A percentile compares a stretch with the other conserved stretches of the same genome.
phyloP scores from a whole-genome alignment of 2,888 invertebrate genomes.

The Mesorhabditis sp. region DNA sequence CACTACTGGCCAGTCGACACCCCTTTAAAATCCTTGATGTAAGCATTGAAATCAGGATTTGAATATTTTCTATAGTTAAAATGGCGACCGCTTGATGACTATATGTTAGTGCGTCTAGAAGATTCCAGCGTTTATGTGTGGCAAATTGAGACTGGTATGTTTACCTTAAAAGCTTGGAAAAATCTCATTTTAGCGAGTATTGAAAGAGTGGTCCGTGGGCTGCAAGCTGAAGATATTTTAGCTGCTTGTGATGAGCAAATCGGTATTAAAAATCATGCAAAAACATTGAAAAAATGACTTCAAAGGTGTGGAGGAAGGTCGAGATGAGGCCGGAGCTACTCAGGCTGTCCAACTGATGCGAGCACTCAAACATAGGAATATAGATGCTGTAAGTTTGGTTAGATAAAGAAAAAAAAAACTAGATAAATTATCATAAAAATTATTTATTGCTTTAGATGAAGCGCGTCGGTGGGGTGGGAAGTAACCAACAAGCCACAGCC shows the following conservation, averaged over 20 bases:
- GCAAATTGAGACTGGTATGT: constrained; percentile 91
- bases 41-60: background rate
- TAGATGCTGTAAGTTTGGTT: constrained; percentile 74
- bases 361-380: constrained; percentile 82
- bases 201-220: constrained; percentile 88
- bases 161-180: constrained; percentile 63
- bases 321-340: constrained; percentile 74
- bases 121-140: constrained; percentile 97
- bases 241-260: constrained; percentile 85
- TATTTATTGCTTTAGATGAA: constrained; percentile 11
- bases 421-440: background rate
- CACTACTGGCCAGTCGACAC: constrained; percentile 87
- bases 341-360: constrained; percentile 92
- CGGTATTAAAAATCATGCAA: constrained; percentile 63
- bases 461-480: background rate
- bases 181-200: constrained; percentile 74
- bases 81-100: constrained; percentile 80
- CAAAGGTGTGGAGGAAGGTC: constrained; percentile 23
- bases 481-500: constrained; percentile 8
- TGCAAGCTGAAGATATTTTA: constrained; percentile 82
- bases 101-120: constrained; percentile 91
- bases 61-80: constrained; percentile 16
- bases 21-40: constrained; percentile 84
- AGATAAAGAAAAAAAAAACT: constrained; percentile 24
- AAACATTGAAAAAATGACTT: constrained; percentile 61